Percentiles rank a stretch among this genome's conserved stretches.
phyloP scores from a whole-genome alignment of 2,113 vertebrate species.

The Pomatostomus ruficeps region DNA sequence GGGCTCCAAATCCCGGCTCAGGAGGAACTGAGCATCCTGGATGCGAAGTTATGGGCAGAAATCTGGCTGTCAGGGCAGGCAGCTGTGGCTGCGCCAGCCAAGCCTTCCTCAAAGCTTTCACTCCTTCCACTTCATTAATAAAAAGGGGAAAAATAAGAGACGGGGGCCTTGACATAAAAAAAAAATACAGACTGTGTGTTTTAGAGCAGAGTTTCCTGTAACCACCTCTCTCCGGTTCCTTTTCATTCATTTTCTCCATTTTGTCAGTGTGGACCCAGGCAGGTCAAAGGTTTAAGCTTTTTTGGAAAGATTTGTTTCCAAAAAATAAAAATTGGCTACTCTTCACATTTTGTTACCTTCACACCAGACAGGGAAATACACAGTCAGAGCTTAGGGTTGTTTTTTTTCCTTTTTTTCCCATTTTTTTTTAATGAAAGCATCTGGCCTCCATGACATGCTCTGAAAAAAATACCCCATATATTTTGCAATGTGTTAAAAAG shows the following conservation, averaged over 20 bases:
- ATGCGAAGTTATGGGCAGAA: not conserved
- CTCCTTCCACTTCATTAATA: conserved; percentile 7
- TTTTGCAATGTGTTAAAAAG: conserved; percentile 23
- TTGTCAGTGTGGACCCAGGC: not conserved
- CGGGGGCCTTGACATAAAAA: not conserved
- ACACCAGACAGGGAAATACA: conserved; percentile 19
- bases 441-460: not conserved
- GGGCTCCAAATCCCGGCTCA: not conserved
- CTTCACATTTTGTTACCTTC: conserved; percentile 51
- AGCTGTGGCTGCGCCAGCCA: not conserved
- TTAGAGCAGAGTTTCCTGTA: not conserved
- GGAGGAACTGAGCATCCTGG: not conserved
- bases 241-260: conserved; percentile 40
- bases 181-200: not conserved
- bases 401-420: not conserved
- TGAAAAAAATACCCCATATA: not conserved
- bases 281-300: conserved; percentile 31
- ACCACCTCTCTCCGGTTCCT: not conserved
- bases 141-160: not conserved
- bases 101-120: not conserved
- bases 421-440: conserved; percentile 20
- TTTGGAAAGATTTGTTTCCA: conserved; percentile 30
- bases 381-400: conserved; percentile 11
- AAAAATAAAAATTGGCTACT: not conserved
- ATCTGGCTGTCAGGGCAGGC: not conserved